Percentiles rank a stretch among this genome's conserved stretches.
These are phyloP conservation scores for Aurelia sp. DNA, from an alignment of 30 jellyfish, hydroid and myxozoan species.

Conservation along the genomic window DNA sequence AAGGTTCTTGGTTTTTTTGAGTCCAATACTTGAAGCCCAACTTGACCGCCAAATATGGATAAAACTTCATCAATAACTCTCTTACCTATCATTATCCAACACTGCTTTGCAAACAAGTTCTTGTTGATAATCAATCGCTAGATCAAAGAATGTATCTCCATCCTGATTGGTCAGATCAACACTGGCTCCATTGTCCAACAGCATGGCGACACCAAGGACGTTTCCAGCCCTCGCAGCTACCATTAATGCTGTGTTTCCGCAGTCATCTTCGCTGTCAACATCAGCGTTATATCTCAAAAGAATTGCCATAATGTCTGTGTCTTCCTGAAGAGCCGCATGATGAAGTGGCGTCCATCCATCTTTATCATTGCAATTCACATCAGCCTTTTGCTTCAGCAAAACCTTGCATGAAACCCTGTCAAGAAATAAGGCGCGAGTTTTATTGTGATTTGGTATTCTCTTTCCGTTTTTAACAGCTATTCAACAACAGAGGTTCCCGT, in stretches of 20 bases:
- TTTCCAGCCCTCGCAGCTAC: constrained; percentile 57
- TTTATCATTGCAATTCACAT: constrained; percentile 8
- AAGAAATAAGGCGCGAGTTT: background rate
- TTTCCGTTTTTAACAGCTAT: too few relatives aligned
- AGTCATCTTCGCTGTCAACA: constrained; percentile 30
- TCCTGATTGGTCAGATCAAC: constrained; percentile 26
- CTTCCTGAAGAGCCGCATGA: constrained; percentile 33
- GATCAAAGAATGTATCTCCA: constrained; percentile 52
- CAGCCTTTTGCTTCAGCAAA: constrained; percentile 32
- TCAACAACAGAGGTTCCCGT: too few relatives aligned
- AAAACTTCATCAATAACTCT: too few relatives aligned
- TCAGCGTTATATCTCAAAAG: constrained; percentile 21
- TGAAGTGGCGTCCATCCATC: constrained; percentile 41
- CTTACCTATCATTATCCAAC: constrained; percentile 49
- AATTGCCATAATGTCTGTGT: background rate
- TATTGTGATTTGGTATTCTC: background rate
- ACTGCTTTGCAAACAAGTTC: constrained; percentile 60
- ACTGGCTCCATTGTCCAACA: constrained; percentile 48
- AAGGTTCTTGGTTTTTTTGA: too few relatives aligned
- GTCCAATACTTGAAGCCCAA: too few relatives aligned
- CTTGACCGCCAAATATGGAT: too few relatives aligned
- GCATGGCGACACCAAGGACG: constrained; percentile 14
- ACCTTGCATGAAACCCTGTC: constrained; percentile 11
- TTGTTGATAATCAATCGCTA: constrained; percentile 43
- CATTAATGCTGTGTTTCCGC: constrained; percentile 58